Base-by-base conservation (phyloP, 2,888 invertebrate genomes). In the Pterostichus niger region DNA sequence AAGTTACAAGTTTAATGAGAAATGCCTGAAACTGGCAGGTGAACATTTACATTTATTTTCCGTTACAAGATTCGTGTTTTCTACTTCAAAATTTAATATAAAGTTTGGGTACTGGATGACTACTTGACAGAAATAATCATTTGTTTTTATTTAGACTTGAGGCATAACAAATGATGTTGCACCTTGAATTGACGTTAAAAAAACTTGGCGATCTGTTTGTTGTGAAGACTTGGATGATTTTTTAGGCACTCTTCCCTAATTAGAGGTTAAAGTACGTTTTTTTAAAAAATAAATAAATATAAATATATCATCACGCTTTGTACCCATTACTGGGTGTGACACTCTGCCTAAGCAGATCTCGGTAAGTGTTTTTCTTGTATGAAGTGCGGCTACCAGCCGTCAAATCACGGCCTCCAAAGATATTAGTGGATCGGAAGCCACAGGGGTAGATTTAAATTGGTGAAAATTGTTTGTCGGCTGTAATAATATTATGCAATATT, bases 1-100 rank as follows among this genome's bases (percentile, higher is more conserved):
- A 59, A 59, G 31, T 59, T 17, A 59, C 31, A 59, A 59, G 11
- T 59, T 59, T 59, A 59, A 59, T 59, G 31, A 59, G 59, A 59
- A 59, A 59, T 59, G 59, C 17, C 31, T 10, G 59, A 17, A 24
- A 24, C 59, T 59, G 59, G 24, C 59, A 59, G 59, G 59, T 31
- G 6, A 15, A 52, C 1, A 1, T 13, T n/a, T 10, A 11, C 59
- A 59, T 59, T 59, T 11, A 31, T 59, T 59, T 56, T 15, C 24
- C 10, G 15, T 17, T 31, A 59, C 24, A 15, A 52, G n/a, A 11
- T 9, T 52, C n/a, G 6, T 52, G 52, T 52, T 9, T 52, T 11
- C 6, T 52, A 15, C 24, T 24, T 24, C 10, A 56, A 56, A 54
- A 15, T 56, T 56, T 56, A 56, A 56, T 56, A 15, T 9, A 31